Conservation (phyloP, 2,888 invertebrate species). For the Anaspis maculata region DNA sequence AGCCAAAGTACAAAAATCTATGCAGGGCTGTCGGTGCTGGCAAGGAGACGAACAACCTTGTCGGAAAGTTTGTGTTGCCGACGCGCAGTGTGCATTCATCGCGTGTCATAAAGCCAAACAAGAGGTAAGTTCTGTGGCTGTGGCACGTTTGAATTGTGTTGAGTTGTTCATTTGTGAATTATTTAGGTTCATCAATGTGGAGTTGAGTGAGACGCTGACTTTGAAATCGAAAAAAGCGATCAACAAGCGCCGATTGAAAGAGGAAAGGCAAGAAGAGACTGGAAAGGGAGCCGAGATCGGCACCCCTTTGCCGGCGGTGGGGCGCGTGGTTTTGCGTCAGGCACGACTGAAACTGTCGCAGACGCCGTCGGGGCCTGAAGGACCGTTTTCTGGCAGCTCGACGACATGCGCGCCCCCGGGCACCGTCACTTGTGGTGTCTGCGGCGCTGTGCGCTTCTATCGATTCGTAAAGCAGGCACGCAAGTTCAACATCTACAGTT, state of each 20-base stretch:
- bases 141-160: no score
- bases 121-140: no score
- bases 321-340: conserved; percentile 62
- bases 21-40: conserved; percentile 17
- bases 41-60: conserved; percentile 33
- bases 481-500: conserved; percentile 77
- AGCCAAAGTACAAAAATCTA: neutral
- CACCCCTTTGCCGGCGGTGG: conserved; percentile 27
- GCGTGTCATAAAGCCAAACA: conserved; percentile 81
- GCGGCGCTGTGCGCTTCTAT: conserved; percentile 67
- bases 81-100: conserved; percentile 77
- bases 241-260: conserved; percentile 23
- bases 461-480: conserved; percentile 71
- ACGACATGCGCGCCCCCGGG: conserved; percentile 50
- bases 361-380: conserved; percentile 49
- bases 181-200: conserved; percentile 65
- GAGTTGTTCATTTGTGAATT: no score
- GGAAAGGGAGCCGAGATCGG: conserved; percentile 14
- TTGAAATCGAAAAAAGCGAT: conserved; percentile 35
- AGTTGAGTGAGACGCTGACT: conserved; percentile 34
- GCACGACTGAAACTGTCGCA: conserved; percentile 54
- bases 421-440: conserved; percentile 69
- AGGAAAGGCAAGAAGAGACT: conserved; percentile 4
- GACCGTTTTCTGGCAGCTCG: conserved; percentile 54
- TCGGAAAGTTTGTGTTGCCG: conserved; percentile 67